Evolutionary conservation across 2,113 vertebrate species (phyloP), one percentile per base, ranked within the genome.

Genomic region (Neotoma lepida): DNA sequence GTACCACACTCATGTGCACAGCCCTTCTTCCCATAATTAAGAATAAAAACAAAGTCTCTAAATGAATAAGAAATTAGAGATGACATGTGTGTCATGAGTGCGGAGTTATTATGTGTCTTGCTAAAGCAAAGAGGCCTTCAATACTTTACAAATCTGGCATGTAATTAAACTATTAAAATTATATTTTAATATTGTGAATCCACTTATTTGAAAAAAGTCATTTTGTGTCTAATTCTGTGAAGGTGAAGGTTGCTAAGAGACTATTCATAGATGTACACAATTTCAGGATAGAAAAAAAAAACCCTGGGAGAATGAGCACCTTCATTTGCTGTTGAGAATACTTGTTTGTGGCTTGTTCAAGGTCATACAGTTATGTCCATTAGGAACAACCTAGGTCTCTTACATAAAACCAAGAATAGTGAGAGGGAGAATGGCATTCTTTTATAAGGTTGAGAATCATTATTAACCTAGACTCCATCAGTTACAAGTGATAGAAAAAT

Each of bases 161-260:
- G 28, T 46, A 49, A 88, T 86, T 71, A 96, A 90, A 80, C 66
- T 86, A 82, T 64, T 33, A n/a, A 85, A 92, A 49, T 77, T 86
- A 49, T 51, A 76, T 46, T 95, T 95, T 88, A 92, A 89, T 76
- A 20, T 89, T 96, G 96, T 94, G 54, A 89, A 94, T 51, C 22
- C 39, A 44, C 9, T 26, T 9, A 91, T 88, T 89, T 51, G 84
- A 94, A 94, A 51, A 94, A 88, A 94, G 85, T 76, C 73, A 78
- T 78, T 92, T 91, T 63, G 88, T 35, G 54, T 88, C 86, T 93
- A 85, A 88, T 73, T 96, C n/a, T 66, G 73, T 90, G 86, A 94
- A 39, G 64, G 44, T 84, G 73, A 68, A 95, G 56, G 39, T 96
- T 95, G 87, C 95, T 96, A 85, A 92, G 95, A 95, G 49, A 95